These are phyloP conservation scores for Whitmania pigra DNA, from an alignment of 1,140 invertebrate species.

Conservation along the genomic window DNA sequence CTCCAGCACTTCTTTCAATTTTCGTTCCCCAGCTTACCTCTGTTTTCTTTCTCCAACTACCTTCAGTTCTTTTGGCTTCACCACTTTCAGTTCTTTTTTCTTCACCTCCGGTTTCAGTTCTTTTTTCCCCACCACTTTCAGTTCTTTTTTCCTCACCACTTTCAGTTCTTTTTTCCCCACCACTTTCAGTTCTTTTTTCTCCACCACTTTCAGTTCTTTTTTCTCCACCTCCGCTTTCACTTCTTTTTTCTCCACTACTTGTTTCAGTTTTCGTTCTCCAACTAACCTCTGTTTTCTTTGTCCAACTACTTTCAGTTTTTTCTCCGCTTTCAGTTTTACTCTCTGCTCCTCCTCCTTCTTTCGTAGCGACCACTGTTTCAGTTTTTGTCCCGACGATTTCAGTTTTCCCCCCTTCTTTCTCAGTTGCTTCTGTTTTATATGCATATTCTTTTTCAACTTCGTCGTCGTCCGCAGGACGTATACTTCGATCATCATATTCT, in stretches of 20 bases:
- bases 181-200: background rate
- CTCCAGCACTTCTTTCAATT: background rate
- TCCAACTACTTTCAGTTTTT: background rate
- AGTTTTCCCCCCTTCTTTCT: background rate
- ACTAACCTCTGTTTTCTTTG: background rate
- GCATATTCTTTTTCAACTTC: background rate
- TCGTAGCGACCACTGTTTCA: background rate
- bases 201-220: too few relatives aligned
- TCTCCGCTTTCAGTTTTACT: background rate
- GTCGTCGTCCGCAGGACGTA: background rate
- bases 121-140: background rate
- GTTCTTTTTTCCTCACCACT: background rate
- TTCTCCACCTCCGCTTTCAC: background rate
- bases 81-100: background rate
- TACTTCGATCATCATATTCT: too few relatives aligned
- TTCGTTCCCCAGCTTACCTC: too few relatives aligned
- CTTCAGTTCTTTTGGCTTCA: background rate
- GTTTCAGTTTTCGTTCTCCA: background rate
- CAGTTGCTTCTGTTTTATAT: background rate
- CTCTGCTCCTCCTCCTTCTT: background rate
- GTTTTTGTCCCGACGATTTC: background rate
- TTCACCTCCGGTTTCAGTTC: background rate
- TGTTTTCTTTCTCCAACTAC: background rate
- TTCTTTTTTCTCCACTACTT: background rate
- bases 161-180: background rate